A percentile compares a stretch with the other conserved stretches of the same genome.
These are phyloP conservation scores for Scaeva pyrastri DNA, from an alignment of 2,888 invertebrate species.

Conservation along the genomic window DNA sequence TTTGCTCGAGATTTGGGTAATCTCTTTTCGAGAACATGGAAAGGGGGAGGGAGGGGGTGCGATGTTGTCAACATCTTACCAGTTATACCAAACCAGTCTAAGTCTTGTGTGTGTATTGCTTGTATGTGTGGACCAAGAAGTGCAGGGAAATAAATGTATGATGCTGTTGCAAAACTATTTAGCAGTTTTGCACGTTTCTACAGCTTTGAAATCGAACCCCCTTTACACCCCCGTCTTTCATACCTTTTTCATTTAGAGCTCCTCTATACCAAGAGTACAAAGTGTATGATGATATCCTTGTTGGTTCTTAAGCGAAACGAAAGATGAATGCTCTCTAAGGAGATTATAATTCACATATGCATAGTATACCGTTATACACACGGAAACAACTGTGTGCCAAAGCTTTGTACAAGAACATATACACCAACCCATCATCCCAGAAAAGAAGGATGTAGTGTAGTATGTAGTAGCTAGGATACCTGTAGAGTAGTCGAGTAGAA, in stretches of 20 bases:
- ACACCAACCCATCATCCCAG: neutral
- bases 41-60: no score
- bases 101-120: no score
- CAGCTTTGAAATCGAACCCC: conserved; percentile 3
- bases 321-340: conserved; percentile 72
- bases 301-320: conserved; percentile 46
- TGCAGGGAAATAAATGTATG: conserved; percentile 13
- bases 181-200: conserved; percentile 59
- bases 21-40: no score
- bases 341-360: conserved; percentile 74
- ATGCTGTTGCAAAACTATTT: conserved; percentile 59
- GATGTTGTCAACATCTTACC: conserved; percentile 62
- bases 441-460: conserved; percentile 34
- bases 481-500: conserved; percentile 69
- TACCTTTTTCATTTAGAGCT: neutral
- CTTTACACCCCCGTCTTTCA: no score
- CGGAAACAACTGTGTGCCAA: conserved; percentile 53
- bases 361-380: conserved; percentile 23
- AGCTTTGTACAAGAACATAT: conserved; percentile 14
- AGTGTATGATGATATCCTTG: conserved; percentile 26
- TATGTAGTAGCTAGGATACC: conserved; percentile 52
- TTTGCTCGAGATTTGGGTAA: conserved; percentile 54
- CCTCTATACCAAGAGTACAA: no score
- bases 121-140: neutral
- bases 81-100: conserved; percentile 5